phyloP scores from a whole-genome alignment of 1,140 invertebrate species.

The Whitmania pigra region DNA sequence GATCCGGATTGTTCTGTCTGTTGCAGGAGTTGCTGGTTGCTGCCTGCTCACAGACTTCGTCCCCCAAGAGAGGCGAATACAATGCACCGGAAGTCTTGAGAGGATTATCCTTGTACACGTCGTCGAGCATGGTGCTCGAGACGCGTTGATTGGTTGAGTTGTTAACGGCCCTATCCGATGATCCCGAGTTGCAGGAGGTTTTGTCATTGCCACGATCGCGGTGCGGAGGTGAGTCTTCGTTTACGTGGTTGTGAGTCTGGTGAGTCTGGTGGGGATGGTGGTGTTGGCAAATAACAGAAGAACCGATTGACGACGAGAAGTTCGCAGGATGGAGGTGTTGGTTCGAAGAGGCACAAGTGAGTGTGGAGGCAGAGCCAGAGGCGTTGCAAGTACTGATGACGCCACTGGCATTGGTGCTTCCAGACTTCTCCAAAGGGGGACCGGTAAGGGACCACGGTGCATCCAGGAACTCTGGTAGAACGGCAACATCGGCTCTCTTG shows the following conservation, averaged over 20 bases:
- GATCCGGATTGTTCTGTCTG: background rate
- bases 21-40: background rate
- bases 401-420: background rate
- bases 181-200: background rate
- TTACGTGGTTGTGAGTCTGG: too few relatives aligned
- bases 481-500: background rate
- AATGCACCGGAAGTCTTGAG: conserved; percentile 3
- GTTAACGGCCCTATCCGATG: background rate
- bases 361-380: background rate
- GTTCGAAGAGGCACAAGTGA: background rate
- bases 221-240: background rate
- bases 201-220: background rate
- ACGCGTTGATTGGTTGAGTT: background rate
- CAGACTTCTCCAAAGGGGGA: background rate
- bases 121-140: background rate
- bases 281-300: background rate
- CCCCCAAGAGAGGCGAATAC: background rate
- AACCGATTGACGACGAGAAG: background rate
- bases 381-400: background rate
- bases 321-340: background rate
- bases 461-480: background rate
- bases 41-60: background rate
- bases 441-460: background rate
- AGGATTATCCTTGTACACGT: background rate
- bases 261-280: too few relatives aligned